Evolutionary conservation across 1,140 invertebrate genomes (phyloP).

Genomic region (Habropoda laboriosa): DNA sequence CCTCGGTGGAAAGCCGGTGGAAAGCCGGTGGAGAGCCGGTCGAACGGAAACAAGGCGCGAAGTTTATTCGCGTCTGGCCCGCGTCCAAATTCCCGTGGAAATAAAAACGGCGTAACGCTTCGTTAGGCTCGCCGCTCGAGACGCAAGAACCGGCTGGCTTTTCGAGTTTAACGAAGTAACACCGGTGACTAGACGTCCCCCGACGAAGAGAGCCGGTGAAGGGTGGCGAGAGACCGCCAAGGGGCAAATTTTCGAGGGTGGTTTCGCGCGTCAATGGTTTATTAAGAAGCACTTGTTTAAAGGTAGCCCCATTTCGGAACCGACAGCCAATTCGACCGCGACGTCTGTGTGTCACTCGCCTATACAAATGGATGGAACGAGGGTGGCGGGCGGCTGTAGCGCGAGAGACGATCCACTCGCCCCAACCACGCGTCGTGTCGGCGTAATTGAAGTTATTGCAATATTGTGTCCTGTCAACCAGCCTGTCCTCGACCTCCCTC

Average conservation of each 20-base stretch:
- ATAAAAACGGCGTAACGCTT: slow-evolving; percentile 50
- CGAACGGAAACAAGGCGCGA: slow-evolving; percentile 18
- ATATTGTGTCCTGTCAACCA: slow-evolving; percentile 81
- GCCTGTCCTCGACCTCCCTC: slow-evolving; percentile 42
- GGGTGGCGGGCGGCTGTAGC: slow-evolving; percentile 15
- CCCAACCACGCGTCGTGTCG: slow-evolving; percentile 75
- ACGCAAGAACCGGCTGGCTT: slow-evolving; percentile 34
- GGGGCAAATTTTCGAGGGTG: slow-evolving; percentile 68
- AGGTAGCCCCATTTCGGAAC: slow-evolving; percentile 75
- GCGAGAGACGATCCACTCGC: slow-evolving; percentile 51
- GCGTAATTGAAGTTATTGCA: slow-evolving; percentile 82
- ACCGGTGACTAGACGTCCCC: slow-evolving; percentile 59
- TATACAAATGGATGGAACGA: slow-evolving; percentile 76
- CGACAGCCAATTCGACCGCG: slow-evolving; percentile 78
- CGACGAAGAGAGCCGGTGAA: slow-evolving; percentile 43
- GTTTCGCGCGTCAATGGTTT: slow-evolving; percentile 78
- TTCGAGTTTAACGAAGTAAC: slow-evolving; percentile 68
- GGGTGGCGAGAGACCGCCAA: slow-evolving; percentile 58
- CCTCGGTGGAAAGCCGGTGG: not conserved
- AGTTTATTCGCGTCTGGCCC: slow-evolving; percentile 21
- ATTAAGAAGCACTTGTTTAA: slow-evolving; percentile 83
- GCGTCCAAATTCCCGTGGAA: slow-evolving; percentile 14
- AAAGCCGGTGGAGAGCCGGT: not conserved
- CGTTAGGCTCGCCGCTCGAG: slow-evolving; percentile 31
- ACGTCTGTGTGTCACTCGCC: slow-evolving; percentile 70